These are phyloP conservation scores for Andinoacara biseriatus DNA, from an alignment of 2,113 vertebrate genomes.

Conservation along the genomic window DNA sequence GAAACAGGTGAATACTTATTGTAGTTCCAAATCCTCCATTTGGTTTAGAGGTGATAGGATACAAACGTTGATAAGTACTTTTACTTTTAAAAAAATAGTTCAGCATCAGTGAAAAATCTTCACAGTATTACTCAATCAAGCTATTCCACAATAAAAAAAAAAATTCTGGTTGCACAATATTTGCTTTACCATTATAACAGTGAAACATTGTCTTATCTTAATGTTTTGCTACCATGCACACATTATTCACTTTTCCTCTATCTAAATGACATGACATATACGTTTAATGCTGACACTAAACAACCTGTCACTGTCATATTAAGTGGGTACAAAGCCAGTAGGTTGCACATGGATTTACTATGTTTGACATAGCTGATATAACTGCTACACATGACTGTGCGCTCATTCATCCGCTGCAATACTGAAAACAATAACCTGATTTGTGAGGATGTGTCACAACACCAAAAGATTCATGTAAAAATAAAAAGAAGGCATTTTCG, in stretches of 20 bases:
- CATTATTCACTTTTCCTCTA: not conserved
- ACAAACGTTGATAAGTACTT: not conserved
- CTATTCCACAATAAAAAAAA: not conserved
- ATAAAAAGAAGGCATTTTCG: conserved; percentile 27
- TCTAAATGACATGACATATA: not conserved
- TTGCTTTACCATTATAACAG: not conserved
- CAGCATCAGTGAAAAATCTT: not conserved
- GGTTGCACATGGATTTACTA: conserved; percentile 12
- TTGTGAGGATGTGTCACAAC: conserved; percentile 28
- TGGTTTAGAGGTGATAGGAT: not conserved
- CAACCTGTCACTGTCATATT: conserved; percentile 13
- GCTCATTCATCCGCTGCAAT: conserved; percentile 14
- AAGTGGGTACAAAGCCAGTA: conserved; percentile 4
- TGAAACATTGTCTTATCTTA: not conserved
- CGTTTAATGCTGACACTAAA: conserved; percentile 9
- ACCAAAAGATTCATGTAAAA: conserved; percentile 39
- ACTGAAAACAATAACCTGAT: conserved; percentile 42
- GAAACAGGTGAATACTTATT: too few species aligned
- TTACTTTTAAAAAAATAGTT: not conserved
- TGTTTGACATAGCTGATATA: conserved; percentile 31
- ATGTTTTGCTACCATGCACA: not conserved
- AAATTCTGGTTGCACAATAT: not conserved
- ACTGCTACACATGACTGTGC: conserved; percentile 8
- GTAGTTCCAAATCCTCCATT: not conserved
- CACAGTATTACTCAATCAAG: not conserved